Evolutionary conservation across 2,888 invertebrate species (phyloP), one percentile per base, ranked within the genome.

Genomic region (Endomychus coccineus): DNA sequence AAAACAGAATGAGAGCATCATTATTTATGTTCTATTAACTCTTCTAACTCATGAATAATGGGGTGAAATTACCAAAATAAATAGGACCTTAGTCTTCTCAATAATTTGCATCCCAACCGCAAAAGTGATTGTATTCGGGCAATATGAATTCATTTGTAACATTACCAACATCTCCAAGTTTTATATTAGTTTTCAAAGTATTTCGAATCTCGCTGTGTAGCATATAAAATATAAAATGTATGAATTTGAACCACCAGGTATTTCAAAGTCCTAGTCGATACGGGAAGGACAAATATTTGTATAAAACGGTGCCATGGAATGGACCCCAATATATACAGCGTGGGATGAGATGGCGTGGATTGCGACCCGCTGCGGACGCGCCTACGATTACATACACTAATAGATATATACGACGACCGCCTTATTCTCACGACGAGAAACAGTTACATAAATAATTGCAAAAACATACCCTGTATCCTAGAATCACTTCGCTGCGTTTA

Each of bases 391-490:
- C 47, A 52, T 51, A 51, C 44, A 51, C 49, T 22, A 37, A 45
- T 50, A 49, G 50, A 54, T 50, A 54, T 57, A 58, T 51, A 58
- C 56, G 52, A 51, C 51, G 54, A 50, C 43, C 37, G 35, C 56
- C 57, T 56, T 55, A 55, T 52, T 56, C 56, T 54, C 51, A 56
- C 54, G 57, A 60, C 59, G 59, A 62, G 58, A 61, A 59, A 59
- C 58, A 58, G 51, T 51, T 75, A 78, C 74, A 75, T 77, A 82
- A 81, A 82, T 81, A 84, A 83, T 83, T 83, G 83, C 83, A 83
- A 85, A 72, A 83, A 83, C 83, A 82, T 86, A 86, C 86, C 86
- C 86, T 86, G 86, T 86, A 84, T 84, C 85, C 85, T 84, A 83
- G 75, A 79, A 79, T 80, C 80, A 80, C 80, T 75, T 71, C 75